phyloP scores from a whole-genome alignment of 2,888 invertebrate species.

The Cheilosia pagana region DNA sequence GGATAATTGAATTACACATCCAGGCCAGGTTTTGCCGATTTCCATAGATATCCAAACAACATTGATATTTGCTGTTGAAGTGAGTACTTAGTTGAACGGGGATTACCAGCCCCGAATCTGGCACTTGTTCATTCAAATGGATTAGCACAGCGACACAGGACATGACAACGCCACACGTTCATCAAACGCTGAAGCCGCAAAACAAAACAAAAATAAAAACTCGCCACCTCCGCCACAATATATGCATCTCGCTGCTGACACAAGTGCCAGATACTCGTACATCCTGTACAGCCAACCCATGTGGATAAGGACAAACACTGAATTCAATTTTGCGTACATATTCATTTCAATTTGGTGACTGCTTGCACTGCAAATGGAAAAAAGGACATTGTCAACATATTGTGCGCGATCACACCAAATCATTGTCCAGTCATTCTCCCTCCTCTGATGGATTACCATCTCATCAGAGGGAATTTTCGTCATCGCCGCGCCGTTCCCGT shows the following conservation, averaged over 20 bases:
- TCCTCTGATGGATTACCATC: conserved; percentile 40
- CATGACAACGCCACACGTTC: too few relatives aligned
- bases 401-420: conserved; percentile 60
- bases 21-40: neutral
- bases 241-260: too few relatives aligned
- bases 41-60: neutral
- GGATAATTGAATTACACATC: conserved; percentile 34
- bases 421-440: conserved; percentile 43
- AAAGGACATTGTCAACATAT: conserved; percentile 68
- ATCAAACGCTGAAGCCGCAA: too few relatives aligned
- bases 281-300: too few relatives aligned
- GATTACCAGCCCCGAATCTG: too few relatives aligned
- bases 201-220: too few relatives aligned
- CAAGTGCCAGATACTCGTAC: too few relatives aligned
- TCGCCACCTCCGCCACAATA: too few relatives aligned
- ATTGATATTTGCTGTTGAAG: conserved; percentile 14
- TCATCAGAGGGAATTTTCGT: conserved; percentile 13
- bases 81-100: neutral
- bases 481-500: conserved; percentile 10
- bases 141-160: too few relatives aligned
- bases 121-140: too few relatives aligned
- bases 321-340: conserved; percentile 68
- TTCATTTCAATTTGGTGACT: conserved; percentile 68
- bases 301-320: too few relatives aligned
- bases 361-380: conserved; percentile 54